These are phyloP conservation scores for Sparidentex hasta DNA, from an alignment of 2,797 vertebrate genomes.

Conservation along the genomic window DNA sequence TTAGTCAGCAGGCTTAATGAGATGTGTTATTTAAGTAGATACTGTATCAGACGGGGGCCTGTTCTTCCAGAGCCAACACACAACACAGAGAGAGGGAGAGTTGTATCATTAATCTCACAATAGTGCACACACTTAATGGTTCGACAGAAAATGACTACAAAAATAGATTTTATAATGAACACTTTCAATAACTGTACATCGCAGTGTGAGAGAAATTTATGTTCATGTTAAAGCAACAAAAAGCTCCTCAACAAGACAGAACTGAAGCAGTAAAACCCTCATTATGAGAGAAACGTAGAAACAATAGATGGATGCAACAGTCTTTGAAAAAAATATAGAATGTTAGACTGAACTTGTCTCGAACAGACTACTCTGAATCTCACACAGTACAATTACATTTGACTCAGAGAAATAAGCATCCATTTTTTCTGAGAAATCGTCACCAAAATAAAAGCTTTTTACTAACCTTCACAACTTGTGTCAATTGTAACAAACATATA, in stretches of 20 bases:
- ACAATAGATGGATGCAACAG: not conserved
- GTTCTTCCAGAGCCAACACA: slow-evolving; percentile 41
- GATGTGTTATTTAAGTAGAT: slow-evolving; percentile 78
- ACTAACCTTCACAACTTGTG: not conserved
- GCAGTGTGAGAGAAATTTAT: slow-evolving; percentile 4
- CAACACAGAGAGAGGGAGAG: slow-evolving; percentile 2
- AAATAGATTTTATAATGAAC: slow-evolving; percentile 32
- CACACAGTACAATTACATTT: not conserved
- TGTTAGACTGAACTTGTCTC: too few relatives aligned
- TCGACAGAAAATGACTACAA: not conserved
- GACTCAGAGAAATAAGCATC: not conserved
- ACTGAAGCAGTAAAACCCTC: not conserved
- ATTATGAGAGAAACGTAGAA: not conserved
- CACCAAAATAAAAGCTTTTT: not conserved
- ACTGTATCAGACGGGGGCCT: slow-evolving; percentile 54
- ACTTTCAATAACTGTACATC: slow-evolving; percentile 6
- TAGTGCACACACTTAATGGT: slow-evolving; percentile 3
- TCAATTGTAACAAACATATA: slow-evolving; percentile 2
- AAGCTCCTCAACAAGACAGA: not conserved
- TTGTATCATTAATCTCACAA: slow-evolving; percentile 35
- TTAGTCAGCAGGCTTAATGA: slow-evolving; percentile 81
- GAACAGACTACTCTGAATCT: not conserved
- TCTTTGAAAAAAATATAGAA: not conserved
- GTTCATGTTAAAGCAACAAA: slow-evolving; percentile 6
- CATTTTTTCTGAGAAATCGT: too few relatives aligned